Conservation (phyloP, 2,888 invertebrate species). For the Acanthosepion esculentum region DNA sequence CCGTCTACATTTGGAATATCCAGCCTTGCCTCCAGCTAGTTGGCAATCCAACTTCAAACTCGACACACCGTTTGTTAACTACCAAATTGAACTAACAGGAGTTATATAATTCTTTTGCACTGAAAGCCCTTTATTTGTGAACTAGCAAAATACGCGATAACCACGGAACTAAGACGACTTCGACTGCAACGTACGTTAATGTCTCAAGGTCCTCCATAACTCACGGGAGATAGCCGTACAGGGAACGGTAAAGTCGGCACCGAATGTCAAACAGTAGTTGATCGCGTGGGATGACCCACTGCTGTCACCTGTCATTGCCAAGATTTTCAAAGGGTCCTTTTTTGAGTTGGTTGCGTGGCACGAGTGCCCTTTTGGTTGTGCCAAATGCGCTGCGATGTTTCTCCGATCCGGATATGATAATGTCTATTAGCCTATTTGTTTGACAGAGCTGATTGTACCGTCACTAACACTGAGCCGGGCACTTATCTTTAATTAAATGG, state of each 20-base stretch:
- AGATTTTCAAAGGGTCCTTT: conserved; percentile 24
- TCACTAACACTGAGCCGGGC: conserved; percentile 33
- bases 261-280: background rate
- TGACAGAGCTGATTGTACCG: conserved; percentile 11
- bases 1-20: no score
- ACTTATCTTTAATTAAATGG: conserved; percentile 13
- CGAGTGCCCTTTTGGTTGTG: conserved; percentile 20
- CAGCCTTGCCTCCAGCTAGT: no score
- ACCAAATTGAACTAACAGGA: no score
- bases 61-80: no score
- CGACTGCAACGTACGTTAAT: background rate
- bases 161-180: background rate
- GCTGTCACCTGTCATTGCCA: background rate
- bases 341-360: conserved; percentile 14
- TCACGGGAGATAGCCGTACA: background rate
- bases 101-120: background rate
- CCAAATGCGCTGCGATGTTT: background rate
- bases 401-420: conserved; percentile 9
- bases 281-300: conserved; percentile 33
- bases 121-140: background rate
- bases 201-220: background rate
- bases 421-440: conserved; percentile 6
- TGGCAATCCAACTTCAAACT: no score
- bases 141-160: background rate
- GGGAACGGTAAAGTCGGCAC: background rate